These are phyloP conservation scores for Okamejei kenojei DNA, from an alignment of 2,797 vertebrate genomes.

Conservation along the genomic window DNA sequence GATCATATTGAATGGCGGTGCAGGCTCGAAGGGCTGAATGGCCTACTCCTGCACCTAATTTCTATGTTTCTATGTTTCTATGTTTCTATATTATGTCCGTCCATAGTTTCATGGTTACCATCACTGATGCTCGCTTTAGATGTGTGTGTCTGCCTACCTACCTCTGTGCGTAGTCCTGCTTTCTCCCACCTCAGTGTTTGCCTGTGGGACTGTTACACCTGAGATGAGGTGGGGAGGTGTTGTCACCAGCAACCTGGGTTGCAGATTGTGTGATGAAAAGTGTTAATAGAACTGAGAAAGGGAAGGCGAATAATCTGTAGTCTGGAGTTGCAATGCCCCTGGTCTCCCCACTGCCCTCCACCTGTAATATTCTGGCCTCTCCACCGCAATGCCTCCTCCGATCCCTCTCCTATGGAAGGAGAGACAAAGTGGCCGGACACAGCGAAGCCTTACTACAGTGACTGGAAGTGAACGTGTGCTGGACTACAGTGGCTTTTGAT, in stretches of 20 bases:
- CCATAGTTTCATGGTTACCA: no score
- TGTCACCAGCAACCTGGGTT: neutral
- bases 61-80: no score
- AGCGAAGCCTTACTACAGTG: neutral
- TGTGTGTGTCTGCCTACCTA: no score
- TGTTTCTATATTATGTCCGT: no score
- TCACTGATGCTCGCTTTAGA: no score
- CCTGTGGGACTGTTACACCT: conserved; percentile 40
- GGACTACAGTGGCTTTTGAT: neutral
- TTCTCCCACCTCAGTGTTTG: conserved; percentile 36
- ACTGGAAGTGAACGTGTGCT: neutral
- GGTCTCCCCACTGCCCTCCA: neutral
- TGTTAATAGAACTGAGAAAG: no score
- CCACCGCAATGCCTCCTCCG: no score
- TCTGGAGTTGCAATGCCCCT: neutral
- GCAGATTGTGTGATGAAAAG: neutral
- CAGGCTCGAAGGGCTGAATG: no score
- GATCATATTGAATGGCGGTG: no score
- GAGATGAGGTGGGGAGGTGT: no score
- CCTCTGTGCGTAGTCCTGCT: neutral
- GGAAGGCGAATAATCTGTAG: neutral
- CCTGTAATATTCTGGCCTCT: no score
- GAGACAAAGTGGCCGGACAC: neutral
- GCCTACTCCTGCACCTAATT: no score
- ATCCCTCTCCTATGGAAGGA: neutral